Conservation (phyloP, 2,888 invertebrate genomes). For the Orthosia gracilis region DNA sequence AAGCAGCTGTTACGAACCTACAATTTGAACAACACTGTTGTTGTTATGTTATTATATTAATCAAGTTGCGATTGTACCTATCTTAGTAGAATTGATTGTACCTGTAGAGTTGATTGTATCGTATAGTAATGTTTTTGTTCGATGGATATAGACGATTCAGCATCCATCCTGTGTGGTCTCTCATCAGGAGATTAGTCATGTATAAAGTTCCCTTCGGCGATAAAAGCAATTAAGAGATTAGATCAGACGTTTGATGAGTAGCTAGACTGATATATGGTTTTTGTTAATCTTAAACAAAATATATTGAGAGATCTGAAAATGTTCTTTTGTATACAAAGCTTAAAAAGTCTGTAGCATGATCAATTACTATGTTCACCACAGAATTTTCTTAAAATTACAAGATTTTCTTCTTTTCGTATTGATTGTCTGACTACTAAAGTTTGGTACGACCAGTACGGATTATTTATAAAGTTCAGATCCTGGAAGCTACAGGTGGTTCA, state of each 20-base stretch:
- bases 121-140: conserved; percentile 2
- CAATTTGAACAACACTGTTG: conserved; percentile 49
- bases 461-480: too few species aligned
- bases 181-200: background rate
- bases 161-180: conserved; percentile 38
- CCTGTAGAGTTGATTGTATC: conserved; percentile 14
- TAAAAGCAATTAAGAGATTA: conserved; percentile 41
- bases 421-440: too few species aligned
- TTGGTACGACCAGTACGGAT: too few species aligned
- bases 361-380: too few species aligned
- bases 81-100: conserved; percentile 9
- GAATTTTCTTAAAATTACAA: too few species aligned
- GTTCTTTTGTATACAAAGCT: background rate
- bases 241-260: conserved; percentile 20
- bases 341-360: background rate
- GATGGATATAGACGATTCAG: conserved; percentile 12
- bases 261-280: background rate
- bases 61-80: conserved; percentile 26
- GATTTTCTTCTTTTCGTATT: too few species aligned
- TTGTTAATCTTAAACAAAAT: background rate
- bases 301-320: background rate
- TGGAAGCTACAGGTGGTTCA: too few species aligned
- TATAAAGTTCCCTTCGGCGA: conserved; percentile 26
- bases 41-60: conserved; percentile 48
- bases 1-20: conserved; percentile 64